phyloP scores from a whole-genome alignment of 2,888 invertebrate species.

The Hypolimnas misippus region DNA sequence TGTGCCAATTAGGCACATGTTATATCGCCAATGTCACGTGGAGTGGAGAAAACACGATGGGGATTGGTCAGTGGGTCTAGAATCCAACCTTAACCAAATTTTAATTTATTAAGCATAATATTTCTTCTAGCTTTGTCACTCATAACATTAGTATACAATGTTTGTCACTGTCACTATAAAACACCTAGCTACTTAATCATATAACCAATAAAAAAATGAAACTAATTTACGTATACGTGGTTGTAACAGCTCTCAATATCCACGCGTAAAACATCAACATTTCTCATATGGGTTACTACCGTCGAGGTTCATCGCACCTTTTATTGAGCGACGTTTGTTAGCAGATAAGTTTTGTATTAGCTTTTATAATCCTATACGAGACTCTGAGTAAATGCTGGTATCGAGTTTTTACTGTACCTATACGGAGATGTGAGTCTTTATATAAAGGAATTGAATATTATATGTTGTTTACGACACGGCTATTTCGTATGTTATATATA shows the following conservation, averaged over 20 bases:
- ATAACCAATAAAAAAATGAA: too few species aligned
- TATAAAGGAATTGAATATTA: constrained; percentile 13
- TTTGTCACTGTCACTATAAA: too few species aligned
- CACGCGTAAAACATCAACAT: constrained; percentile 61
- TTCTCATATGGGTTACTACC: constrained; percentile 80
- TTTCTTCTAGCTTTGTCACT: too few species aligned
- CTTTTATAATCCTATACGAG: constrained; percentile 75
- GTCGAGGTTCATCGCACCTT: constrained; percentile 77
- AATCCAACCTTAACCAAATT: too few species aligned
- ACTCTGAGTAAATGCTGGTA: constrained; percentile 53
- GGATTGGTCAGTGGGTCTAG: too few species aligned
- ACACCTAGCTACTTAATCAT: too few species aligned
- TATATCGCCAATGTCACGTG: too few species aligned
- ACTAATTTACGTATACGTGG: too few species aligned
- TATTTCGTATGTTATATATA: neutral
- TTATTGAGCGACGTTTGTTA: constrained; percentile 81
- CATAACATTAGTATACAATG: too few species aligned
- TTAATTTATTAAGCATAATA: too few species aligned
- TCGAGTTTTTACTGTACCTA: constrained; percentile 31
- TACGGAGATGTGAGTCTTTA: constrained; percentile 8
- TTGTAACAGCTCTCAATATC: constrained; percentile 55
- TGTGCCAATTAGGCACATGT: too few species aligned
- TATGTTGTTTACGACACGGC: constrained; percentile 2
- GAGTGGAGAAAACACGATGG: too few species aligned
- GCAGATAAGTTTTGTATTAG: constrained; percentile 79